Base-by-base conservation (phyloP, 2,888 invertebrate genomes). In the Lobophora halterata region DNA sequence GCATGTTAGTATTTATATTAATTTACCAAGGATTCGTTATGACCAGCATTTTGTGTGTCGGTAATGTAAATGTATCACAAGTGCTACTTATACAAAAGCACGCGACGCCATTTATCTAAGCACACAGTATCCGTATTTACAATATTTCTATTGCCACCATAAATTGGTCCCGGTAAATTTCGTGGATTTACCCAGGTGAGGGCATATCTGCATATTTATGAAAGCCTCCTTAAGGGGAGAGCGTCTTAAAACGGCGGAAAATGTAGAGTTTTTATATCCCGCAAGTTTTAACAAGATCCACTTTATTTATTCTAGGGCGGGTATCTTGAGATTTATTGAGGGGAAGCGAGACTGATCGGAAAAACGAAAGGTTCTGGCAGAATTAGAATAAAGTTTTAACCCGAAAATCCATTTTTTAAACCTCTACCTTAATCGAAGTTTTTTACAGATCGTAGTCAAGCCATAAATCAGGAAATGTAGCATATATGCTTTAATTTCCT, bases 191-290 rank as follows among this genome's bases (percentile, higher is more conserved):
- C 78, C 76, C 85, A 87, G 85, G 86, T 86, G 83, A 85, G 73
- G 71, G 79, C 73, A 83, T 83, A 85, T 85, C 85, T 86, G 80
- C 82, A 86, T 86, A 86, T 86, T 85, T 87, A 87, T 83, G 80
- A 75, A 52, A 77, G 79, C 77, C 73, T 73, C 72, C 74, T 79
- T 75, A 73, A 78, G 79, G 83, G 80, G 80, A n/a, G n/a, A 76
- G 76, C 71, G 68, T 68, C 72, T 74, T 78, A 85, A 82, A 82
- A 79, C 70, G 76, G 72, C 71, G 77, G 78, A 81, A 58, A 83
- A 79, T 75, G 69, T 72, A 66, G 69, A 69, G 69, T 72, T 78
- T 73, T 79, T 72, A 71, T 71, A 59, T 65, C 73, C 72, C 68
- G 68, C 76, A 77, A 83, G 76, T 81, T 85, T 85, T 86, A 87